phyloP scores from a whole-genome alignment of 2,888 invertebrate species.

The Stratiomys singularior region DNA sequence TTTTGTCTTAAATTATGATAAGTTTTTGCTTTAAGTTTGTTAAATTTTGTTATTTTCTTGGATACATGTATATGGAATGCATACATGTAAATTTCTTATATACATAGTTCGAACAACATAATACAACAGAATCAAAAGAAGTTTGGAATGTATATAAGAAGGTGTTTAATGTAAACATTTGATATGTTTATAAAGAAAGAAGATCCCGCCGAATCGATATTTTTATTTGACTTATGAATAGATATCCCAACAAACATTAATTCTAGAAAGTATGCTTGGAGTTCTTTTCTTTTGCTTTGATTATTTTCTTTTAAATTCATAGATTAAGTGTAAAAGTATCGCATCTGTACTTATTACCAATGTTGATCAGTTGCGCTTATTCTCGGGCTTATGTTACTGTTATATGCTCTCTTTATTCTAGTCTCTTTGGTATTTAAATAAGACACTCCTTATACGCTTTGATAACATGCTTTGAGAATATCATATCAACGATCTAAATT shows the following conservation, averaged over 20 bases:
- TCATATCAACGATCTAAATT: conserved; percentile 43
- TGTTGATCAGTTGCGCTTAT: background rate
- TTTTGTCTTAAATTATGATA: no score
- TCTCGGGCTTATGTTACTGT: background rate
- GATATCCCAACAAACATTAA: no score
- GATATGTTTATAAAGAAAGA: background rate
- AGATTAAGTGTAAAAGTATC: no score
- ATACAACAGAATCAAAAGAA: background rate
- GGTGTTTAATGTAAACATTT: no score
- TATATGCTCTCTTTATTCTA: background rate
- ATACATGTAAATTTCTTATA: background rate
- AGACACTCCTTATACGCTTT: background rate
- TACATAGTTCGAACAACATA: background rate
- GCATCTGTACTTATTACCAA: no score
- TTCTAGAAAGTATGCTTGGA: no score
- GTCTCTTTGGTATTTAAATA: background rate
- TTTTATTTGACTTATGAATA: background rate
- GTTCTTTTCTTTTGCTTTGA: no score
- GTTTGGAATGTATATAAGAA: background rate
- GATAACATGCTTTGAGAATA: conserved; percentile 36
- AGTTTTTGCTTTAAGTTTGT: no score
- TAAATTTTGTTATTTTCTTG: no score
- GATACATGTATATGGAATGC: no score
- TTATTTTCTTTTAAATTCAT: no score
- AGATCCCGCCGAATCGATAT: background rate